Evolutionary conservation across 1,140 invertebrate species (phyloP).

Genomic region (Micrasema longulum): DNA sequence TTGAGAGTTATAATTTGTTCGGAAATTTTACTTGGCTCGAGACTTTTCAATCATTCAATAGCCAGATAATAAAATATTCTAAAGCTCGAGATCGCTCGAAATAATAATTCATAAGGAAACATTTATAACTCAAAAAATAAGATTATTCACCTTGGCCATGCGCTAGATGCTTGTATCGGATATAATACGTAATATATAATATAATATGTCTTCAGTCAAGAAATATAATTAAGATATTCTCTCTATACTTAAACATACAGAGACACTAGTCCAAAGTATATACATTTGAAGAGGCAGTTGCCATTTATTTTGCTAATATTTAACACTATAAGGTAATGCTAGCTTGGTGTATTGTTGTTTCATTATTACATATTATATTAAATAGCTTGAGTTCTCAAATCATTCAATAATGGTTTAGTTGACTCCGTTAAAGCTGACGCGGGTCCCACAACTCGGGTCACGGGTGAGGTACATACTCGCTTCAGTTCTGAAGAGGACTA

Average conservation of each 20-base stretch:
- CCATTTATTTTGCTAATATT: slow-evolving; percentile 44
- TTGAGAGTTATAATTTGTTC: slow-evolving; percentile 37
- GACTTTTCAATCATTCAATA: slow-evolving; percentile 6
- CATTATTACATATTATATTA: slow-evolving; percentile 40
- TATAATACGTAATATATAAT: slow-evolving; percentile 17
- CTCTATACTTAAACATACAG: slow-evolving; percentile 51
- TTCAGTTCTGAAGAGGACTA: no score
- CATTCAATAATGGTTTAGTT: slow-evolving; percentile 34
- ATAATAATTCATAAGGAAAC: slow-evolving; percentile 20
- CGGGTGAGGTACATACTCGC: no score
- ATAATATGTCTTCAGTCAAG: slow-evolving; percentile 54
- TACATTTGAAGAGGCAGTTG: slow-evolving; percentile 47
- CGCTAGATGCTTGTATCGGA: slow-evolving; percentile 23
- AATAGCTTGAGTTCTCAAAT: slow-evolving; percentile 45
- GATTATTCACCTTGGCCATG: slow-evolving; percentile 33
- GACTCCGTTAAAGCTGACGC: slow-evolving; percentile 44
- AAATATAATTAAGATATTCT: slow-evolving; percentile 54
- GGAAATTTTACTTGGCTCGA: slow-evolving; percentile 31
- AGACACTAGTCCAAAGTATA: slow-evolving; percentile 52
- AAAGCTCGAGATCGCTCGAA: no score
- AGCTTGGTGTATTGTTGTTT: slow-evolving; percentile 53
- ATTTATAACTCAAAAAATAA: slow-evolving; percentile 38
- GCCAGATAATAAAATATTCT: slow-evolving; percentile 14
- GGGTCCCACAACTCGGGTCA: not conserved
- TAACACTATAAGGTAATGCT: slow-evolving; percentile 55